Evolutionary conservation across 1,140 invertebrate species (phyloP).

Genomic region (Heliconius himera): DNA sequence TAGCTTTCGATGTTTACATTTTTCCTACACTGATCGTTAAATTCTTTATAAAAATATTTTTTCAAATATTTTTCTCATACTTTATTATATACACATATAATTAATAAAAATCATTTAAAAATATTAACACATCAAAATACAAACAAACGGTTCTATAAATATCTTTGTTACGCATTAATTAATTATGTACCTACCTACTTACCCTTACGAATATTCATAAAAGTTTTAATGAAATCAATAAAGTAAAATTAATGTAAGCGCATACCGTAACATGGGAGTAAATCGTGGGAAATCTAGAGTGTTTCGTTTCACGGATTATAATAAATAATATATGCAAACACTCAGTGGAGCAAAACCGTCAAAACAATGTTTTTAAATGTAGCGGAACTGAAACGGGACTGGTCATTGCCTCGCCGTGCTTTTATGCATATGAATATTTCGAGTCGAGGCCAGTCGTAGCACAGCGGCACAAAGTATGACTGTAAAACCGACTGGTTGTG

Average conservation of each 20-base stretch:
- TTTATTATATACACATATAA: too few relatives aligned
- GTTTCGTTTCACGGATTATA: conserved; percentile 37
- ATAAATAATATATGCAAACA: conserved; percentile 61
- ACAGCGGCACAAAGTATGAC: too few relatives aligned
- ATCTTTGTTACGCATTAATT: background rate
- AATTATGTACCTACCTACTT: background rate
- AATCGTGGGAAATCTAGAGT: conserved; percentile 51
- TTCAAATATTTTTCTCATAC: too few relatives aligned
- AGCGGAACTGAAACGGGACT: conserved; percentile 53
- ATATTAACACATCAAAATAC: background rate
- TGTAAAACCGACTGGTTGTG: too few relatives aligned
- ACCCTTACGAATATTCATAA: background rate
- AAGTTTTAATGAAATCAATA: background rate
- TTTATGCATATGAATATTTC: conserved; percentile 56
- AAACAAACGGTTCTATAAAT: background rate
- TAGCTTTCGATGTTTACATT: too few relatives aligned
- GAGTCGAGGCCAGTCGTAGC: too few relatives aligned
- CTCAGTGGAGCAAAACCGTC: conserved; percentile 69
- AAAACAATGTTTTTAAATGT: conserved; percentile 53
- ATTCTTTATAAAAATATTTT: too few relatives aligned
- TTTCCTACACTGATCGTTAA: too few relatives aligned
- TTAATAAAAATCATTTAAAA: too few relatives aligned
- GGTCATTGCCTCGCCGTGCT: conserved; percentile 44
- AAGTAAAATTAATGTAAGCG: conserved; percentile 3
- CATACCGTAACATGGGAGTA: conserved; percentile 13